These are phyloP conservation scores for Meriones psammophilus DNA, from an alignment of 2,797 vertebrate species.

Conservation along the genomic window DNA sequence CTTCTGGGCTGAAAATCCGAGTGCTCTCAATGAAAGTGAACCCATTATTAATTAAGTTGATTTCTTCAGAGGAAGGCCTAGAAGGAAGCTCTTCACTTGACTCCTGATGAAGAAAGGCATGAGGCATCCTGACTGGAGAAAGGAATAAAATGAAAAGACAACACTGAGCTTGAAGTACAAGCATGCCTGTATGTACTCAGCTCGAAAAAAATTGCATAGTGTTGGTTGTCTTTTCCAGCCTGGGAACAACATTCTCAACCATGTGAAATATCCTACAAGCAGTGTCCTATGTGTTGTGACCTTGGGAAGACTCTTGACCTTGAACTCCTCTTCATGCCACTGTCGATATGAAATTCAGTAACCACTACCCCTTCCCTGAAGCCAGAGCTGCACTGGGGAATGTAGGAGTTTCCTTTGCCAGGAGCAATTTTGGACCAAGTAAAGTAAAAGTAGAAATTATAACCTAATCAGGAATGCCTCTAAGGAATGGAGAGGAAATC, in stretches of 20 bases:
- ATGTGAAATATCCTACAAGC: background rate
- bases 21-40: constrained; percentile 28
- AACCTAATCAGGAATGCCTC: constrained; percentile 62
- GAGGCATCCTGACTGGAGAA: background rate
- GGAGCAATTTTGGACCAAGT: constrained; percentile 57
- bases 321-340: background rate
- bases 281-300: background rate
- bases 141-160: background rate
- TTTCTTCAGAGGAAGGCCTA: constrained; percentile 6
- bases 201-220: background rate
- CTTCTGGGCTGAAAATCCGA: constrained; percentile 46
- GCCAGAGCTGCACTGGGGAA: constrained; percentile 25
- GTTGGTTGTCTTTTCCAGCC: background rate
- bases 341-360: constrained; percentile 50
- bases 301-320: constrained; percentile 21
- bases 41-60: constrained; percentile 44
- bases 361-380: constrained; percentile 25
- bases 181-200: background rate
- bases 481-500: constrained; percentile 61
- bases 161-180: constrained; percentile 4
- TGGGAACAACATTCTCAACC: background rate
- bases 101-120: constrained; percentile 36
- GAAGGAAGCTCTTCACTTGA: constrained; percentile 39
- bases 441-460: constrained; percentile 73
- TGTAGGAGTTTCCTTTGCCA: constrained; percentile 36